Conservation (phyloP, 2,797 vertebrate species). For the Nannoperca obscura region DNA sequence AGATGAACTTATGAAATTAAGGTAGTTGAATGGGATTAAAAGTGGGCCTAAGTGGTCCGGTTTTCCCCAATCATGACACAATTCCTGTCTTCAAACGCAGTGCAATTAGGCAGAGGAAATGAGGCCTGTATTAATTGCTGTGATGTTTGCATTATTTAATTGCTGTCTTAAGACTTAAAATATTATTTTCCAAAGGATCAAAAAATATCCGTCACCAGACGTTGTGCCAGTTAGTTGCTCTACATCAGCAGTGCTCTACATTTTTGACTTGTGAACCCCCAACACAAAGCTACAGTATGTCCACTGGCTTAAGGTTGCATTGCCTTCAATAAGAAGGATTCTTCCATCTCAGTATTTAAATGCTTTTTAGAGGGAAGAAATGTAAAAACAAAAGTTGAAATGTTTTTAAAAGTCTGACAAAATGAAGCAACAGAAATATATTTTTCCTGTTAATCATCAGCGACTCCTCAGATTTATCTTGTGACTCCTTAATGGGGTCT, state of each 20-base stretch:
- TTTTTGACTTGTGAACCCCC: background rate
- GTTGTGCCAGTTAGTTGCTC: background rate
- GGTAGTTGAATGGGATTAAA: conserved; percentile 62
- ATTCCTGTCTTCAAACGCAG: conserved; percentile 13
- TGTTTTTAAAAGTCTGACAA: background rate
- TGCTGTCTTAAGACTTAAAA: background rate
- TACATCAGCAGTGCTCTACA: background rate
- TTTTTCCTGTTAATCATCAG: background rate
- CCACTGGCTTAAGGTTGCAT: background rate
- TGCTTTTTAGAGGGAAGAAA: background rate
- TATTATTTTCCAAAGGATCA: background rate
- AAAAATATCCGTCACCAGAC: background rate
- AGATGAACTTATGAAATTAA: conserved; percentile 67
- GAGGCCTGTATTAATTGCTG: background rate
- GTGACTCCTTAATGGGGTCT: background rate
- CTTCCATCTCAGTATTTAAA: background rate
- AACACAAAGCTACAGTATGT: background rate
- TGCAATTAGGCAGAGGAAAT: background rate
- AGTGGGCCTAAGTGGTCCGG: conserved; percentile 25
- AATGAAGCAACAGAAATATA: background rate
- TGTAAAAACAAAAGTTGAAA: no score
- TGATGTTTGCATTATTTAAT: conserved; percentile 13
- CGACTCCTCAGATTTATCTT: background rate
- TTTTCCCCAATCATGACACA: conserved; percentile 31
- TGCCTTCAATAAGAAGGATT: background rate